Evolutionary conservation across 2,797 vertebrate genomes (phyloP).

Genomic region (Tinamus major): DNA sequence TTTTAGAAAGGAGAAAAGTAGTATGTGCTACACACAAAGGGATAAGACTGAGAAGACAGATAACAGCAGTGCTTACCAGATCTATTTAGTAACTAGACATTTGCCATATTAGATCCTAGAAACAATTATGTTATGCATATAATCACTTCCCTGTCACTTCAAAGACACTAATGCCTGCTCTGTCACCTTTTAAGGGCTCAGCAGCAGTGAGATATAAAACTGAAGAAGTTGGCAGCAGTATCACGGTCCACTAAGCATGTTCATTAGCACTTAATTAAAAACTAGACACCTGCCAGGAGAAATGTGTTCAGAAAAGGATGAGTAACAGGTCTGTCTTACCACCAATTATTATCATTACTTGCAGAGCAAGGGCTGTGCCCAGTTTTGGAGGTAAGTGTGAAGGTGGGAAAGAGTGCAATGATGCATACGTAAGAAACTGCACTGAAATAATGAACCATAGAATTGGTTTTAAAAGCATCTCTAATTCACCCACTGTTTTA

Average conservation of each 20-base stretch:
- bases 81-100: constrained; percentile 40
- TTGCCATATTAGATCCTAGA: constrained; percentile 54
- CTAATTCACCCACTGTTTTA: not conserved
- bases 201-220: constrained; percentile 68
- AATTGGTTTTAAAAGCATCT: constrained; percentile 42
- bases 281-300: constrained; percentile 80
- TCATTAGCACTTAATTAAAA: constrained; percentile 84
- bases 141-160: constrained; percentile 74
- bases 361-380: constrained; percentile 65
- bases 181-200: constrained; percentile 74
- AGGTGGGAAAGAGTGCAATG: constrained; percentile 21
- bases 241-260: constrained; percentile 72
- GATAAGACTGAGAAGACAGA: not conserved
- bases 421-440: constrained; percentile 59
- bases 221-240: constrained; percentile 58
- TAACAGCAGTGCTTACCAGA: not conserved
- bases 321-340: constrained; percentile 73
- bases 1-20: not conserved
- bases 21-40: not conserved
- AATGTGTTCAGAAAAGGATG: constrained; percentile 70
- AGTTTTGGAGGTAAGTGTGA: constrained; percentile 34
- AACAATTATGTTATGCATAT: constrained; percentile 70
- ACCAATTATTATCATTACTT: constrained; percentile 77
- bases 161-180: constrained; percentile 75
- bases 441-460: constrained; percentile 69